phyloP scores from a whole-genome alignment of 2,888 invertebrate genomes.

The Eupithecia exiguata region DNA sequence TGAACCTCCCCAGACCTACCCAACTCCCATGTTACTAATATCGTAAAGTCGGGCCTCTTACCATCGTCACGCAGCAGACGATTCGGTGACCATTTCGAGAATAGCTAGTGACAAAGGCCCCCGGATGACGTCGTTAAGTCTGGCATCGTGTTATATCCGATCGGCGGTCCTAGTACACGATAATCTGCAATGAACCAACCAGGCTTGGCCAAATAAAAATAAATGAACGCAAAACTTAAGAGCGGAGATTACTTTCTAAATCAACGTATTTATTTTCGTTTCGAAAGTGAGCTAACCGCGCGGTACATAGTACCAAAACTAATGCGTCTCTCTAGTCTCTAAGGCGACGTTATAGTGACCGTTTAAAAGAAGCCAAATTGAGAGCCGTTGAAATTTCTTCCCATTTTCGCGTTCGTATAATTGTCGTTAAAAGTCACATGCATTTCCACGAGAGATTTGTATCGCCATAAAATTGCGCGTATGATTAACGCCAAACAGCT shows the following conservation, averaged over 20 bases:
- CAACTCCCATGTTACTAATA: too few relatives aligned
- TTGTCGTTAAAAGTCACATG: not conserved
- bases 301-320: conserved; percentile 32
- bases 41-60: too few relatives aligned
- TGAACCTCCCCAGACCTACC: too few relatives aligned
- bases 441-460: not conserved
- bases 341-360: not conserved
- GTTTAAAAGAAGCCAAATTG: too few relatives aligned
- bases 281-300: conserved; percentile 39
- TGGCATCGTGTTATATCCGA: too few relatives aligned
- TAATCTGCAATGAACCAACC: not conserved
- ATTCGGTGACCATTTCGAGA: too few relatives aligned
- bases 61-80: too few relatives aligned
- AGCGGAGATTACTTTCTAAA: conserved; percentile 40
- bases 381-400: not conserved
- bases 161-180: too few relatives aligned
- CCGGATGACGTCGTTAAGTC: too few relatives aligned
- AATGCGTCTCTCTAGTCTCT: conserved; percentile 26
- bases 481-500: conserved; percentile 1
- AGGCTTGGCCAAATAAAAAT: not conserved
- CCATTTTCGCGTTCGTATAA: not conserved
- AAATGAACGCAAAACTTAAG: conserved; percentile 16
- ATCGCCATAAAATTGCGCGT: not conserved
- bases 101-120: too few relatives aligned
- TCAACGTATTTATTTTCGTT: conserved; percentile 30